Evolutionary conservation across 2,888 invertebrate species (phyloP), one percentile per base, ranked within the genome.

Genomic region (Podotricha telesiphe): DNA sequence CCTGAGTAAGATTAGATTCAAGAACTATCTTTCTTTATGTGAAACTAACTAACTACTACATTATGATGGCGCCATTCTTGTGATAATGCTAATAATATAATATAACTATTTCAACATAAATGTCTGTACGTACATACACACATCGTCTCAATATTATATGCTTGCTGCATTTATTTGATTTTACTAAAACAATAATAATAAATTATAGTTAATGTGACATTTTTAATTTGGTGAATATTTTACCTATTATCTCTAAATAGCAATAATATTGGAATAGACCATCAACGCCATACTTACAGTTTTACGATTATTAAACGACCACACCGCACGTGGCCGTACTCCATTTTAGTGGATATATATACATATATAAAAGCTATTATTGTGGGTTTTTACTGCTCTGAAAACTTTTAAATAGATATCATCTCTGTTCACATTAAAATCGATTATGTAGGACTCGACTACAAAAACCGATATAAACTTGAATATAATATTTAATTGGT

Each of bases 261-360:
- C 59, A 48, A 61, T 71, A 67, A 69, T 58, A 69, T 50, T 42
- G 53, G 55, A 64, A 71, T 67, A 58, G 66, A 67, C 64, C 40
- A 67, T 70, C 63, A 67, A 67, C 67, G 55, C 59, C 37, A 64
- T 64, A 67, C 59, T 59, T 61, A 70, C 40, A 70, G 47, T 64
- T 70, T 70, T 70, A 70, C 64, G 70, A 70, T 70, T 67, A 67
- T 64, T 64, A 47, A 61, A 70, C 53, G 61, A 67, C 45, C 61
- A 53, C 59, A 66, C 28, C 51, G 64, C 70, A 47, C 67, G 64
- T 67, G 70, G 59, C 53, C 13, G 15, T 53, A 64, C 37, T 56
- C 37, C 45, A 64, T 67, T 67, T 70, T 59, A 58, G 51, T 70
- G 40, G 50, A 48, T 48, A 47, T 34, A 56, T 47, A 40, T 6